These are phyloP conservation scores for Pelecanus crispus DNA, from an alignment of 2,113 vertebrate species.

Conservation along the genomic window DNA sequence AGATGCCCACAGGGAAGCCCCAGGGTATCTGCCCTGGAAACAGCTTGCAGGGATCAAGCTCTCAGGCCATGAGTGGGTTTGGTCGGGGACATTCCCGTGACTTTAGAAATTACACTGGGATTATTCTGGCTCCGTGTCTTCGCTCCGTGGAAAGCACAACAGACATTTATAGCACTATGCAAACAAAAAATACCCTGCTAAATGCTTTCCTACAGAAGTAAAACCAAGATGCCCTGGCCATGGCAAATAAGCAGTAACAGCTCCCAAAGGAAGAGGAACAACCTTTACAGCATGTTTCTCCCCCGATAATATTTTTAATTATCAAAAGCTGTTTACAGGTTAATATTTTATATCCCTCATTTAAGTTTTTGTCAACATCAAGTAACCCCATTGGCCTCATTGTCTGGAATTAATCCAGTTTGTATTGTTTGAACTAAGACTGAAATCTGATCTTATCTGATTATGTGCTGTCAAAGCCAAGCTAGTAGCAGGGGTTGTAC, in stretches of 20 bases:
- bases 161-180: neutral
- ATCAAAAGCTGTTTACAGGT: neutral
- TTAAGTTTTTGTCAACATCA: neutral
- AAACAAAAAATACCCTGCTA: neutral
- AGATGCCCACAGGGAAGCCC: neutral
- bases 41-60: neutral
- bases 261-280: neutral
- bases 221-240: neutral
- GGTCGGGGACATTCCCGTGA: neutral
- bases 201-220: neutral
- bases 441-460: neutral
- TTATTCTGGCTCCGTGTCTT: neutral
- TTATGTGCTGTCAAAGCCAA: neutral
- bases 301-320: neutral
- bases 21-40: neutral
- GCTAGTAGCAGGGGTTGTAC: neutral
- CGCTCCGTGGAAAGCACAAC: neutral
- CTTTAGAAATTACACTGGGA: neutral
- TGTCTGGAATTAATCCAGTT: neutral
- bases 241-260: neutral
- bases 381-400: neutral
- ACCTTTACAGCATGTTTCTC: neutral
- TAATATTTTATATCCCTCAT: neutral
- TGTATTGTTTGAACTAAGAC: neutral
- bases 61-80: neutral